Conservation (phyloP, 2,888 invertebrate genomes). For the Andrena bucephala region DNA sequence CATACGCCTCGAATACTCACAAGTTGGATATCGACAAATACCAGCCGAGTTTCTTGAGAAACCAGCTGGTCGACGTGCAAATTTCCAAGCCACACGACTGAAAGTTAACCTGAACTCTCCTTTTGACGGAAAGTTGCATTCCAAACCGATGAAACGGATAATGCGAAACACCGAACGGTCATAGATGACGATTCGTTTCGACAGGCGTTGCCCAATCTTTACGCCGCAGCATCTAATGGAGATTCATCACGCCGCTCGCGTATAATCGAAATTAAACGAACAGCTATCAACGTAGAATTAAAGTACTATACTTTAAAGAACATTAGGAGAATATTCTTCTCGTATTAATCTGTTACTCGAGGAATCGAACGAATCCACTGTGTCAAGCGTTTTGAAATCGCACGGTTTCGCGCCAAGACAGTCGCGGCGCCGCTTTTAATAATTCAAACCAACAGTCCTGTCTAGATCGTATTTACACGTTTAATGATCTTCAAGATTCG, state of each 20-base stretch:
- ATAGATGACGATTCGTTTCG: slow-evolving; percentile 50
- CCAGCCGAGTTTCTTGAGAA: slow-evolving; percentile 76
- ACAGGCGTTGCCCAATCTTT: slow-evolving; percentile 42
- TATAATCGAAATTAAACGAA: background rate
- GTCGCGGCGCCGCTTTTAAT: background rate
- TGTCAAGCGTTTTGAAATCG: slow-evolving; percentile 25
- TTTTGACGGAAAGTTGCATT: slow-evolving; percentile 78
- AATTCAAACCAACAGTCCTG: background rate
- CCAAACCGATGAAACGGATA: slow-evolving; percentile 70
- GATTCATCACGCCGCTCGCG: background rate
- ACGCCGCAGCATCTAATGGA: background rate
- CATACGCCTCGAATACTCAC: slow-evolving; percentile 69
- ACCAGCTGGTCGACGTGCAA: slow-evolving; percentile 77
- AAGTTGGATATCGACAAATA: slow-evolving; percentile 74
- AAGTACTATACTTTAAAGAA: background rate
- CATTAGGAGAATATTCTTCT: background rate
- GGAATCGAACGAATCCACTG: background rate
- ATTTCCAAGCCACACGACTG: slow-evolving; percentile 77
- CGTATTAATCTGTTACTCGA: too few relatives aligned
- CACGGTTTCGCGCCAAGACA: slow-evolving; percentile 28
- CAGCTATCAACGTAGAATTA: background rate
- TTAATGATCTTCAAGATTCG: slow-evolving; percentile 20
- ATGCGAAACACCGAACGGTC: slow-evolving; percentile 44
- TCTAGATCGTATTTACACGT: slow-evolving; percentile 11
- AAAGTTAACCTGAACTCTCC: slow-evolving; percentile 74